Base-by-base conservation (phyloP, 2,888 invertebrate genomes). In the Dicyrtoma fusca region DNA sequence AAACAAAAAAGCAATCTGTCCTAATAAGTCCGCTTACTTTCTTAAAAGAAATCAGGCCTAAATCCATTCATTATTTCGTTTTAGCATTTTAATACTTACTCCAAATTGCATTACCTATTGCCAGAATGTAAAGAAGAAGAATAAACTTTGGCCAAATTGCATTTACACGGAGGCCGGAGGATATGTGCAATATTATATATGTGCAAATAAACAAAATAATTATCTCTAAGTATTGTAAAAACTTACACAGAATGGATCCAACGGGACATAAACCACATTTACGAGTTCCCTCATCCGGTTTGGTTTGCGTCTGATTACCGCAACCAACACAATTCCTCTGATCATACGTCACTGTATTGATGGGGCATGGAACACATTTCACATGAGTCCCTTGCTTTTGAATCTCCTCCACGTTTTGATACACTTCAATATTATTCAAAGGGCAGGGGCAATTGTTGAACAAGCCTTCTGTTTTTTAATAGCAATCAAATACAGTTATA, bases 181-280 rank as follows among this genome's bases (percentile, higher is more conserved):
- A 21, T 13, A 59, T 4, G 6, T 19, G 47, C 49, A 65, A n/a
- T 25, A 68, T 19, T 44, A 6, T 19, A 17, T 13, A 3, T 14
- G 21, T 6, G 5, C 17, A 26, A 25, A 44, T 6, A 21, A 23
- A 64, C 14, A 49, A 10, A 19, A 6, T 55, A 11, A 55, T n/a
- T 19, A 57, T 2, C 17, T 34, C 21, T 25, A 59, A 69, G 3
- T 42, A 25, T 14, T 19, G n/a, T 34, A 62, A 13, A 42, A 14
- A 53, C n/a, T 61, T 65, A 80, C 80, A 74, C 69, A 74, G 63
- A 53, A 80, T 80, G 21, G 72, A 61, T 11, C 77, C 77, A 13
- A 59, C 0, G 8, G 77, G 78, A 65, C 80, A 80, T 6, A 74
- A 47, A 51, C 64, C 19, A 42, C 80, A 80, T 64, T 53, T 62